Evolutionary conservation across 2,888 invertebrate species (phyloP).

Genomic region (Lordiphosa andalusiaca): DNA sequence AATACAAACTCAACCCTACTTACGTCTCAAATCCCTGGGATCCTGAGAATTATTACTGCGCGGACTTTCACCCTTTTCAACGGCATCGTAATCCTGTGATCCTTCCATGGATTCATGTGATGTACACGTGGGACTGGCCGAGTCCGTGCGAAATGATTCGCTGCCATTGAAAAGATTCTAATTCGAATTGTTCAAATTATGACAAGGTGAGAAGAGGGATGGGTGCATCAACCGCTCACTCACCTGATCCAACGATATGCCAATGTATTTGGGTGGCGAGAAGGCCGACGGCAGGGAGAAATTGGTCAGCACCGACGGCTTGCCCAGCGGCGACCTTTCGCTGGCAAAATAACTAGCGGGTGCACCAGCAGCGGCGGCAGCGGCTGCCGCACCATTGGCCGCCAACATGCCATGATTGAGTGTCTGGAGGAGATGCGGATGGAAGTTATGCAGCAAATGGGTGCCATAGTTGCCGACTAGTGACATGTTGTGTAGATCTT

Average conservation of each 20-base stretch:
- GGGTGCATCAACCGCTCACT: slow-evolving; percentile 37
- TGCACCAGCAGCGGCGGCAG: slow-evolving; percentile 74
- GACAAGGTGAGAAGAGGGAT: slow-evolving; percentile 57
- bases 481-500: slow-evolving; percentile 85
- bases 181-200: slow-evolving; percentile 42
- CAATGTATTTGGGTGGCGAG: slow-evolving; percentile 85
- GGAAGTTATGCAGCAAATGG: slow-evolving; percentile 86
- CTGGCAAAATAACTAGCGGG: slow-evolving; percentile 78
- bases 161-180: slow-evolving; percentile 80
- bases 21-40: slow-evolving; percentile 83
- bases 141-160: slow-evolving; percentile 82
- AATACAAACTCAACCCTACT: slow-evolving; percentile 75
- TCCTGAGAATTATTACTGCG: slow-evolving; percentile 80
- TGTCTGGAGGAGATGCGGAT: slow-evolving; percentile 87
- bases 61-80: slow-evolving; percentile 81
- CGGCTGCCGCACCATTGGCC: slow-evolving; percentile 74
- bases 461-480: slow-evolving; percentile 85
- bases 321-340: slow-evolving; percentile 81
- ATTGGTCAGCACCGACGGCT: slow-evolving; percentile 83
- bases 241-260: slow-evolving; percentile 81
- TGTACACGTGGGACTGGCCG: slow-evolving; percentile 84
- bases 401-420: slow-evolving; percentile 83
- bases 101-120: slow-evolving; percentile 83
- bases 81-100: slow-evolving; percentile 82
- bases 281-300: slow-evolving; percentile 87